Evolutionary conservation across 2,113 vertebrate species (phyloP).

Genomic region (Ageneiosus marmoratus): DNA sequence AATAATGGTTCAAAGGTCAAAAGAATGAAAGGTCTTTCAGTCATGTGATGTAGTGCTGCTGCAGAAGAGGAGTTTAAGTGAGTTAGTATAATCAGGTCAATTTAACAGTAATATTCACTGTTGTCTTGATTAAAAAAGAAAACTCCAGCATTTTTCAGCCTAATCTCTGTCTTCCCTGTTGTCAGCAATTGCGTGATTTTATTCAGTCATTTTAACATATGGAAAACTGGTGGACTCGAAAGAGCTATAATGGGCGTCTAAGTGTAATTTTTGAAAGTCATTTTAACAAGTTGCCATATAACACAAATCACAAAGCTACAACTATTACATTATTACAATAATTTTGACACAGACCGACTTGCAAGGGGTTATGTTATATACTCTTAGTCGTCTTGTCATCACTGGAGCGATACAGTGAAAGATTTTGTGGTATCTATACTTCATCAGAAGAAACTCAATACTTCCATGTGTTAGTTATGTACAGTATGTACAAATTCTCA

Average conservation of each 20-base stretch:
- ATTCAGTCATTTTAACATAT: not conserved
- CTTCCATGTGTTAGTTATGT: not conserved
- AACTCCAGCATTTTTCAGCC: slow-evolving; percentile 16
- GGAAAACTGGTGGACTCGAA: not conserved
- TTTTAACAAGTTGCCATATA: not conserved
- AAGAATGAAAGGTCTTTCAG: slow-evolving; percentile 17
- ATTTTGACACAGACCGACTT: not conserved
- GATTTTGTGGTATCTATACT: not conserved
- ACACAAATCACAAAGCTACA: not conserved
- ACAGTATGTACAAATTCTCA: not conserved
- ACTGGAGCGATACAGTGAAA: not conserved
- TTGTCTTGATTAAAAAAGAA: not conserved
- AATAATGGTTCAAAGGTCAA: slow-evolving; percentile 15
- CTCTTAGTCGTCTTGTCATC: not conserved
- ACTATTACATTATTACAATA: not conserved
- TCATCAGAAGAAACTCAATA: not conserved
- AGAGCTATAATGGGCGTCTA: not conserved
- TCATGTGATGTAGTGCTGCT: slow-evolving; percentile 12
- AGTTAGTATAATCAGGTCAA: not conserved
- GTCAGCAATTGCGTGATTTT: not conserved
- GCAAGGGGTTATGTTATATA: not conserved
- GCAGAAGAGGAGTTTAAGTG: not conserved
- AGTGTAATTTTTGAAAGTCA: not conserved
- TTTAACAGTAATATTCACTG: not conserved
- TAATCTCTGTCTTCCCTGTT: not conserved